A percentile compares a stretch with the other conserved stretches of the same genome.
phyloP scores from a whole-genome alignment of 2,888 invertebrate species.

The Alcis repandata region DNA sequence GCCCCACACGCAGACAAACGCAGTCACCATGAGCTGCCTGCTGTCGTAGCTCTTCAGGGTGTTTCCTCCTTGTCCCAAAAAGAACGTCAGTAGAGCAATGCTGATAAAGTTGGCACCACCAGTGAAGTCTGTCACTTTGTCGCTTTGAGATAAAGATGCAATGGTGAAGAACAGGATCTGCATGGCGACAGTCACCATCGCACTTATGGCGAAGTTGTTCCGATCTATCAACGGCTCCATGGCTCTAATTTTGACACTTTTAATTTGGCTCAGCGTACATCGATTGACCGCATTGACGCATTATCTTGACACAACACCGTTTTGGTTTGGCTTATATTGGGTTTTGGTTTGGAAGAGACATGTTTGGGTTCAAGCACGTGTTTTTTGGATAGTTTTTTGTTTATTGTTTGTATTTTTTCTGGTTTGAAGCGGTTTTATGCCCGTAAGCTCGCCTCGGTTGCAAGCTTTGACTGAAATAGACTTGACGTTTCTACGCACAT shows the following conservation, averaged over 20 bases:
- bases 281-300: conserved; percentile 78
- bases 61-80: conserved; percentile 92
- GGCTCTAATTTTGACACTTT: conserved; percentile 66
- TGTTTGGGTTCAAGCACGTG: conserved; percentile 30
- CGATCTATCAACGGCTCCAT: conserved; percentile 93
- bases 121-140: conserved; percentile 97
- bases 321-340: conserved; percentile 44
- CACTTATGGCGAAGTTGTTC: conserved; percentile 95
- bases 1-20: conserved; percentile 96
- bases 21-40: conserved; percentile 96
- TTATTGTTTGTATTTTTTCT: conserved; percentile 35
- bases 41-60: conserved; percentile 92
- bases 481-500: conserved; percentile 75
- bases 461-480: conserved; percentile 79
- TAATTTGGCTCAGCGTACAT: conserved; percentile 64
- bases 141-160: conserved; percentile 94
- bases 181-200: conserved; percentile 93
- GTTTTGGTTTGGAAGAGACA: conserved; percentile 28
- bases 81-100: conserved; percentile 94
- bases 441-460: conserved; percentile 42
- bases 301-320: conserved; percentile 48
- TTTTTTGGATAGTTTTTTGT: conserved; percentile 25
- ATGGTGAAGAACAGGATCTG: conserved; percentile 95
- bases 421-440: conserved; percentile 16
- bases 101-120: conserved; percentile 97